Evolutionary conservation across 2,113 vertebrate species (phyloP).

Genomic region (Tringa solitaria): DNA sequence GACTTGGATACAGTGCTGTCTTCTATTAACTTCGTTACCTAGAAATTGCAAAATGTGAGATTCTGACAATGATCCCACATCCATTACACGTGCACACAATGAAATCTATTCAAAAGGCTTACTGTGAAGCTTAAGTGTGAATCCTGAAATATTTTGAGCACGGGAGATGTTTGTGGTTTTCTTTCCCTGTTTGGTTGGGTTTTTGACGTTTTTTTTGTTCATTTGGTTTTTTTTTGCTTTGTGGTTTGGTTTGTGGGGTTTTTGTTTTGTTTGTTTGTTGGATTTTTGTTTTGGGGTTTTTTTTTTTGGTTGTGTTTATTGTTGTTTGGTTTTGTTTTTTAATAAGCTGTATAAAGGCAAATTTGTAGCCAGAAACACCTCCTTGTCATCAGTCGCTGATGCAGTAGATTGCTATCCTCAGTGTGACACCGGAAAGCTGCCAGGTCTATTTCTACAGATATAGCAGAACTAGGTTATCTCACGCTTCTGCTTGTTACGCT

Average conservation of each 20-base stretch:
- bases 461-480: constrained; percentile 3
- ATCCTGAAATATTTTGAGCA: not conserved
- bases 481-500: not conserved
- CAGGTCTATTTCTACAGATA: not conserved
- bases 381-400: not conserved
- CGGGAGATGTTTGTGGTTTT: not conserved
- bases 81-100: not conserved
- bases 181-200: not conserved
- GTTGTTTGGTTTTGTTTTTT: not conserved
- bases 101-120: not conserved
- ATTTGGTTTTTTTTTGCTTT: not conserved
- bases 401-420: not conserved
- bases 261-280: not conserved
- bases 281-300: not conserved
- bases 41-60: constrained; percentile 34
- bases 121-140: not conserved
- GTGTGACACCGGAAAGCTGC: not conserved
- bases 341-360: not conserved
- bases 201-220: no score
- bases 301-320: no score
- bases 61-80: not conserved
- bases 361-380: not conserved
- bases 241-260: not conserved
- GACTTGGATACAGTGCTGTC: constrained; percentile 98
- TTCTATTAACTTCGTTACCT: constrained; percentile 98